Percentiles rank a stretch among this genome's conserved stretches.
Evolutionary conservation across 2,888 invertebrate genomes (phyloP).

Genomic region (Serrognathus titanus): DNA sequence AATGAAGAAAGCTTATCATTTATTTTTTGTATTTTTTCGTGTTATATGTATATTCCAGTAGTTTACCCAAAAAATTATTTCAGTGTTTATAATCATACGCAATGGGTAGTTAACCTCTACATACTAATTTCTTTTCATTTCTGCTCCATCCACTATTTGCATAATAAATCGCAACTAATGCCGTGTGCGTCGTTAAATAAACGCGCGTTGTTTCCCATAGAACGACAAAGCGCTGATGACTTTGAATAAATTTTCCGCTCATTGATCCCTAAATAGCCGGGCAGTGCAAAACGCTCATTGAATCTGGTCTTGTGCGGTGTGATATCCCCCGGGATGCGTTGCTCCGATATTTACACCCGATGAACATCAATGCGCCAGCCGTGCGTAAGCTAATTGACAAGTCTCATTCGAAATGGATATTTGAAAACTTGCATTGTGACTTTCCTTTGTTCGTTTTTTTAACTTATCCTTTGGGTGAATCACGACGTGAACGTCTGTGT

Average conservation of each 20-base stretch:
- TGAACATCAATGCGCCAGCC: conserved; percentile 35
- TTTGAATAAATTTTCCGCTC: conserved; percentile 47
- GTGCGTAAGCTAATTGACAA: conserved; percentile 37
- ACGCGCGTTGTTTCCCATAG: conserved; percentile 31
- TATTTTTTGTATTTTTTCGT: no score
- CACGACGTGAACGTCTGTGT: no score
- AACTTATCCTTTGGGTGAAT: no score
- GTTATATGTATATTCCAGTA: no score
- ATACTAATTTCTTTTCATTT: no score
- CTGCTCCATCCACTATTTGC: no score
- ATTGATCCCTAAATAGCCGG: conserved; percentile 46
- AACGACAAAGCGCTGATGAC: conserved; percentile 31
- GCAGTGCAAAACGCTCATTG: conserved; percentile 40
- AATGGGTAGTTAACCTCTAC: no score
- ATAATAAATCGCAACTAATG: no score
- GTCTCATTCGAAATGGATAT: conserved; percentile 35
- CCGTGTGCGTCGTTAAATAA: conserved; percentile 17
- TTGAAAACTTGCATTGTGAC: conserved; percentile 33
- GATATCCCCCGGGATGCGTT: conserved; percentile 31
- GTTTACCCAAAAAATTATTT: no score
- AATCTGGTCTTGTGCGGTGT: conserved; percentile 32
- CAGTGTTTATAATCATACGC: no score
- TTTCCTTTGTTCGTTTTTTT: not conserved
- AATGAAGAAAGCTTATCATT: no score
- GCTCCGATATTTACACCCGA: conserved; percentile 38